Evolutionary conservation across 1,140 invertebrate genomes (phyloP), one percentile per base, ranked within the genome.

Genomic region (Contarinia nasturtii): DNA sequence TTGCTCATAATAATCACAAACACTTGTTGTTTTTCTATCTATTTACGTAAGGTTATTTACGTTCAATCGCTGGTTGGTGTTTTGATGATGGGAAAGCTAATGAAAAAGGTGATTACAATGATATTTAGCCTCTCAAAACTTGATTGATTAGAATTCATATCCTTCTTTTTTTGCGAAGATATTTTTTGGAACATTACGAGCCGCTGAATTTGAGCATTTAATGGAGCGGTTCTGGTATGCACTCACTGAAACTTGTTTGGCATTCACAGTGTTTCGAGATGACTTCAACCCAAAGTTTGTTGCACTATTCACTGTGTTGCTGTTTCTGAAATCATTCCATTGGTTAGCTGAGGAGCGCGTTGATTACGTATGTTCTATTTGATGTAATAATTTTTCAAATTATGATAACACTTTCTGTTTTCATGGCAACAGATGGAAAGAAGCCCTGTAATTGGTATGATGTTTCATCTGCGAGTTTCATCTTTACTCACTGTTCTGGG

Each of bases 21-120:
- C n/a, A n/a, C n/a, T n/a, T n/a, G n/a, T n/a, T n/a, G n/a, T n/a
- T n/a, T n/a, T n/a, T n/a, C n/a, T n/a, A n/a, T n/a, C n/a, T n/a
- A n/a, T n/a, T n/a, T n/a, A n/a, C n/a, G n/a, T n/a, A n/a, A 97
- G 93, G 90, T 97, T 44, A 87, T 99, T 57, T 98, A 98, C 67
- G 75, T 96, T 52, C 94, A 98, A 76, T 91, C 89, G 44, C 85
- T 98, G 64, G 90, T 98, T 38, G 74, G 97, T 61, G 91, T 97
- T 19, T 79, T 97, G 55, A 73, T 98, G 56, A 75, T 90, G 59
- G 94, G 93, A 45, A 96, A 97, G 69, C 69, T 98, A 49, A 77
- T 96, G 65, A 77, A 90, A 57, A 96, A 89, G 70, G 79, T 79
- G 47, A 44, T 44, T 52, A n/a, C 7, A 43, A 12, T 33, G 19